Base-by-base conservation (phyloP, 2,888 invertebrate species). In the Lasius platythorax region DNA sequence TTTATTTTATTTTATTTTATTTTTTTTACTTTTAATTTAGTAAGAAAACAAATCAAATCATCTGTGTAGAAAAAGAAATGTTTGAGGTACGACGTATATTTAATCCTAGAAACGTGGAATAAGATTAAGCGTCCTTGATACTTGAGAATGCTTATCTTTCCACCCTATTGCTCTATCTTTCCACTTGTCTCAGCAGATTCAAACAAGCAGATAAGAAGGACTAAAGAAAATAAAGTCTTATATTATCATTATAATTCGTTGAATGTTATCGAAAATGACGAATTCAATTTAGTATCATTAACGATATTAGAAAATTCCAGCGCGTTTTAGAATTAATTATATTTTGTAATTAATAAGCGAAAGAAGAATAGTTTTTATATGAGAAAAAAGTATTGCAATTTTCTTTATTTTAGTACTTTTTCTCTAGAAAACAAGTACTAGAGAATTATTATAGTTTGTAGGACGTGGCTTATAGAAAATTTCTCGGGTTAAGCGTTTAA, bases 381-480 rank as follows among this genome's bases (percentile, higher is more conserved):
- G 11, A 56, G 18, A 68, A 58, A 43, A 8, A 53, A 53, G 4
- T 50, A 15, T 70, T 33, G 18, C 12, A 68, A 53, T 70, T 23
- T 43, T 56, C 4, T 40, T 78, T 68, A 68, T 75, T 50, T 40
- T 40, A 78, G 3, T 40, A 58, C 15, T 73, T 74, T 46, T 43
- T 73, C 2, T 46, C n/a, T 18, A 2, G 1, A 73, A 23, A 53
- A 18, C 6, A n/a, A 53, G n/a, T n/a, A 53, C 61, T 70, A 33
- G 5, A 12, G 1, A 50, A 73, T 79, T 79, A 58, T 81, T 15
- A 15, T 23, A 23, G 23, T 46, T 33, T 56, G 43, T 37, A 8
- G 6, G n/a, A 37, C 18, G n/a, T 61, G 74, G 1, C 56, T 61
- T 28, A 73, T 46, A 61, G 46, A 79, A 68, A 70, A 78, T 30